Conservation (phyloP, 2,888 invertebrate species). For the Ophion costatus region DNA sequence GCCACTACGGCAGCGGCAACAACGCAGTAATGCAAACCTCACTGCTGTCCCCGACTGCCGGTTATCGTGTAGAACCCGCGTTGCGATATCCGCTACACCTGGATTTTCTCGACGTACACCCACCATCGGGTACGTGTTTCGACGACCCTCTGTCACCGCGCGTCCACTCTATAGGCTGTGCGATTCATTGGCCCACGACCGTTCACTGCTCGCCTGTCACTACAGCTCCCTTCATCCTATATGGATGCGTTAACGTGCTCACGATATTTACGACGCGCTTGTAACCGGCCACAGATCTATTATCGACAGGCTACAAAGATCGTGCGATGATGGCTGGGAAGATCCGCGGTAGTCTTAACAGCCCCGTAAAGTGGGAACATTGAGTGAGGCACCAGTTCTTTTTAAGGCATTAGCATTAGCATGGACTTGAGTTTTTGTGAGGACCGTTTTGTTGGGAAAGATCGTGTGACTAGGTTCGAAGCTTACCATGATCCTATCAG, state of each 20-base stretch:
- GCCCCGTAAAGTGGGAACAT: not conserved
- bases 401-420: not conserved
- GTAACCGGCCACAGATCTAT: not conserved
- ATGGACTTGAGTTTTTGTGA: not conserved
- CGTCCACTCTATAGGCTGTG: slow-evolving; percentile 64
- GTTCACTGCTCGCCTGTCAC: slow-evolving; percentile 24
- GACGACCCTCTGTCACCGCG: slow-evolving; percentile 21
- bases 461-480: not conserved
- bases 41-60: slow-evolving; percentile 47
- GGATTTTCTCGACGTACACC: slow-evolving; percentile 60
- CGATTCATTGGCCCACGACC: slow-evolving; percentile 61
- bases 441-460: not conserved
- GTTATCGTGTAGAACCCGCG: slow-evolving; percentile 67
- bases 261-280: not conserved
- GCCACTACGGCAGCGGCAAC: slow-evolving; percentile 41
- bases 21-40: slow-evolving; percentile 67
- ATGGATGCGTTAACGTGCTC: slow-evolving; percentile 22
- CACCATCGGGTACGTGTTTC: slow-evolving; percentile 35
- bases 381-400: not conserved
- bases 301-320: not conserved
- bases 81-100: slow-evolving; percentile 66
- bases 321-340: not conserved
- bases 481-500: not conserved
- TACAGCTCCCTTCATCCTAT: slow-evolving; percentile 12
- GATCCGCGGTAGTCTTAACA: not conserved